Evolutionary conservation across 2,113 vertebrate genomes (phyloP).

Genomic region (Marcusenius ussheri): DNA sequence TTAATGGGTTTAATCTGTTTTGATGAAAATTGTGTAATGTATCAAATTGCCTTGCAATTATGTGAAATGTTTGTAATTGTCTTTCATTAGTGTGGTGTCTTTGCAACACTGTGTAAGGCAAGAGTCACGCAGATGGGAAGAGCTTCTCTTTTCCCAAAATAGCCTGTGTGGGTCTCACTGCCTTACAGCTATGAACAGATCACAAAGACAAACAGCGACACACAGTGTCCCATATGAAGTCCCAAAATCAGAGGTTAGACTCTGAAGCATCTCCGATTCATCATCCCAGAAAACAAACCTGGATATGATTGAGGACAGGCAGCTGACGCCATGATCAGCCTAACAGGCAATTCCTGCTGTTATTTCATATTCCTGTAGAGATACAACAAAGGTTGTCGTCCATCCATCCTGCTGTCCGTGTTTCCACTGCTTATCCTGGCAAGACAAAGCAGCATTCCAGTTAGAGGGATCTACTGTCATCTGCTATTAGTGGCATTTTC

Average conservation of each 20-base stretch:
- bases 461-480: not conserved
- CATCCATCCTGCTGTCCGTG: not conserved
- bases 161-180: not conserved
- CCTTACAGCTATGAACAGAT: not conserved
- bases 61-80: conserved; percentile 16
- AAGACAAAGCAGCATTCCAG: not conserved
- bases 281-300: not conserved
- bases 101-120: not conserved
- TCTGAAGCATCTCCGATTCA: not conserved
- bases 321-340: not conserved
- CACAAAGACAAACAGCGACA: not conserved
- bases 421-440: not conserved
- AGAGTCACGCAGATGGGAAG: not conserved
- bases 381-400: not conserved
- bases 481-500: not conserved
- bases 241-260: not conserved
- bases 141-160: not conserved
- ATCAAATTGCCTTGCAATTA: conserved; percentile 38
- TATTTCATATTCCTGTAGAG: not conserved
- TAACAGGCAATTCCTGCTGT: not conserved
- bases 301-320: not conserved
- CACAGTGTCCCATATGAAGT: not conserved
- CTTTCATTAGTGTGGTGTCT: conserved; percentile 3
- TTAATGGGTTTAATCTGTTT: conserved; percentile 19
- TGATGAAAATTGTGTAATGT: conserved; percentile 18